Base-by-base conservation (phyloP, 2,797 vertebrate species). In the Lutjanus argentimaculatus region DNA sequence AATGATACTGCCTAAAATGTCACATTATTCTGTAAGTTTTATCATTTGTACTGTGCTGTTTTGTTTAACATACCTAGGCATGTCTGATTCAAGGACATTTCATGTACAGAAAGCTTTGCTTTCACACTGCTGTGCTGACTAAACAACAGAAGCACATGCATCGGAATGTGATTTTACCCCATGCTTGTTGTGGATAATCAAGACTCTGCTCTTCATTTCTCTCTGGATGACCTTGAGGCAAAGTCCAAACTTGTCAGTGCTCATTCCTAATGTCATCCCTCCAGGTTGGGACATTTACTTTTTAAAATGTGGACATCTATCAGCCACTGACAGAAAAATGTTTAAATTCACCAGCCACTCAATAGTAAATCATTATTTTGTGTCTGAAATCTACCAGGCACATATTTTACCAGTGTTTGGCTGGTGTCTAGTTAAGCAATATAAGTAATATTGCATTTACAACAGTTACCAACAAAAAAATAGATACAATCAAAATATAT, bases 191-290 rank as follows among this genome's bases (percentile, higher is more conserved):
- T 51, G 19, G 67, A 56, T 40, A 79, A 72, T 57, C 10, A 61
- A 48, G 48, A 42, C 51, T 59, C 40, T 21, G 25, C 40, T 59
- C 56, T 52, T 64, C 25, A 19, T 80, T 78, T 72, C 70, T 75
- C 43, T 71, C 55, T 30, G 1, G 55, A 43, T 79, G 46, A 79
- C 70, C 77, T 73, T 56, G 64, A 46, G 13, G 58, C 51, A 40
- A 36, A 52, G 21, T 67, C 46, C 45, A 42, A 64, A 66, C 46
- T 52, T 69, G 62, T 36, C 61, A 61, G 36, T 70, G 13, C 81
- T 75, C 22, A 13, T 6, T 75, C 43, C 8, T 63, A 19, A 65
- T 66, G 57, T 25, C 68, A 53, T 76, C 25, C 1, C 9, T 76
- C 63, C 6, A 36, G 30, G 30, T 4, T 36, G 30, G 30, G 5